Conservation (phyloP, 2,113 vertebrate genomes). For the Dissostichus mawsoni region DNA sequence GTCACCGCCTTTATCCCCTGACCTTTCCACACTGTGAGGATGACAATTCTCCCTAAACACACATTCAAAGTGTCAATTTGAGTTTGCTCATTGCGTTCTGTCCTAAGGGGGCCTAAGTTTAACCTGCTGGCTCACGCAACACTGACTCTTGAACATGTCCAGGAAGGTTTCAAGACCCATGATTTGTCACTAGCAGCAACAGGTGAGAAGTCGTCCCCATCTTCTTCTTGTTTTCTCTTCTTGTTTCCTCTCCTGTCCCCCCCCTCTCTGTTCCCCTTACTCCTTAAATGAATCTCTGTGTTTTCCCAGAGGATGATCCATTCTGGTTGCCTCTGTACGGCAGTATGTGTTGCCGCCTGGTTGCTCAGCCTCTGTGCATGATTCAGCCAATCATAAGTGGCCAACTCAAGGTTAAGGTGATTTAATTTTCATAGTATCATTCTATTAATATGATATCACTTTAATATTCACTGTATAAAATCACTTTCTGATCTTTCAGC, state of each 20-base stretch:
- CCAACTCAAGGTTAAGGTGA: conserved; percentile 74
- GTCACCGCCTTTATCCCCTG: conserved; percentile 54
- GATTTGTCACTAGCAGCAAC: conserved; percentile 84
- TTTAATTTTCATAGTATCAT: not conserved
- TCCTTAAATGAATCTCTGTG: not conserved
- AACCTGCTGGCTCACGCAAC: conserved; percentile 88
- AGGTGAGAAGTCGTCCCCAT: conserved; percentile 74
- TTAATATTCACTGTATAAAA: conserved; percentile 14
- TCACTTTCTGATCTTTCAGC: conserved; percentile 58
- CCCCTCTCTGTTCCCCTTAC: not conserved
- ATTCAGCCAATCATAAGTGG: conserved; percentile 79
- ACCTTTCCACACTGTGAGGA: conserved; percentile 58
- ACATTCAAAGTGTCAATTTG: not conserved
- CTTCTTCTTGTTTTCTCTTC: not conserved
- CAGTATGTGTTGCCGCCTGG: conserved; percentile 89
- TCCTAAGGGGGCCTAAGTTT: conserved; percentile 87
- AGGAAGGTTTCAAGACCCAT: conserved; percentile 89
- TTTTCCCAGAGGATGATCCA: conserved; percentile 85
- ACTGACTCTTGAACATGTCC: conserved; percentile 84
- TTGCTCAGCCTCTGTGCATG: conserved; percentile 90
- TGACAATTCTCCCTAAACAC: not conserved
- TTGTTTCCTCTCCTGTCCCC: not conserved
- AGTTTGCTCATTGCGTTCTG: not conserved
- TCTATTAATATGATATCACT: not conserved
- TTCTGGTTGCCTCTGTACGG: conserved; percentile 92